Base-by-base conservation (phyloP, 2,113 vertebrate species). In the Formicarius rufipectus region DNA sequence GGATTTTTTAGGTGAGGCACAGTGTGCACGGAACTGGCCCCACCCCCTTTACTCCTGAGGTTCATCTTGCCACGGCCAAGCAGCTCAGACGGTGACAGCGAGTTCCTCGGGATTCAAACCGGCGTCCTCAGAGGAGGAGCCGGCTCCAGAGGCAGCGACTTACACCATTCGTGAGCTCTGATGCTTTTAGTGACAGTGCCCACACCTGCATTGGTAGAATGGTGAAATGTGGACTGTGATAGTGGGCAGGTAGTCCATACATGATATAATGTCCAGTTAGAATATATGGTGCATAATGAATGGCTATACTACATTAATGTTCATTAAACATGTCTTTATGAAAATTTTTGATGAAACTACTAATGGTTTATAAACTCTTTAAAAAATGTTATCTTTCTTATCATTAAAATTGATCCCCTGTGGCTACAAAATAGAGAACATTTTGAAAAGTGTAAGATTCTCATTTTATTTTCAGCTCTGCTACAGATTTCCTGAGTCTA, bases 201-300 rank as follows among this genome's bases (percentile, higher is more conserved):
- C 30, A 19, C 9, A 42, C 24, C 24, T 67, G 16, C 23, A 56
- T 4, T 1, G 4, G 2, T 27, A 3, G 25, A 63, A 30, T 39
- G 60, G 60, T 21, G 27, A 66, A 7, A 35, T 2, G 1, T 10
- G 37, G 14, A 12, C 37, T 59, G 15, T 33, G 31, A n/a, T 14
- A 45, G 23, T 6, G 20, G 49, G 4, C 5, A 17, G 49, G 4
- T 5, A 17, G 9, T 8, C 12, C 6, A 8, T 7, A 23, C 1
- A 5, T 6, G 22, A 9, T 8, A 12, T 5, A 55, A 81, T 15
- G 39, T 37, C 7, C 2, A 1, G 33, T 76, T 47, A 73, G 3
- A 63, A 5, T 8, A 25, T 25, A 22, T 1, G 1, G 30, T 64
- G 27, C 21, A 33, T 30, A 71, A 47, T 52, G 20, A 4, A 6